Base-by-base conservation (phyloP, 2,888 invertebrate species). In the Troides aeacus region DNA sequence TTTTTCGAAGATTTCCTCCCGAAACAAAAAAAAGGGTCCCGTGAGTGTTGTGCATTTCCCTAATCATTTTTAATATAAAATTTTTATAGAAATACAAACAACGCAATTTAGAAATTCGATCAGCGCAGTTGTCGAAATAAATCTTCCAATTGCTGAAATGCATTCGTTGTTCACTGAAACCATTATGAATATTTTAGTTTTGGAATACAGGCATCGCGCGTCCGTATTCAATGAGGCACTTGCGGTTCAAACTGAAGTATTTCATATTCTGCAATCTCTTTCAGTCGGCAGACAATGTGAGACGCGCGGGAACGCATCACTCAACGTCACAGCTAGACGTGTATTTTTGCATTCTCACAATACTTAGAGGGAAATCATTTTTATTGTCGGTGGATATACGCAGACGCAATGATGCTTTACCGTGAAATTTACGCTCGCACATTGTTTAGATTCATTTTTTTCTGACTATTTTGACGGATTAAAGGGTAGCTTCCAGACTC, bases 241-340 rank as follows among this genome's bases (percentile, higher is more conserved):
- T 81, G 83, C 84, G 84, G 83, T 85, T 86, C 84, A 84, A 80
- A 81, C 84, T 82, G 88, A 87, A 89, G 87, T 87, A 90, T 90
- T 90, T 89, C 89, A 89, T 90, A 89, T 87, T 87, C 85, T 84
- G 87, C 88, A 86, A 87, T 87, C 88, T 88, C 90, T 92, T 91
- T 92, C 85, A 87, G 81, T 69, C 74, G 71, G 76, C 89, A 88
- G 86, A 92, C 92, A 92, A 92, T 90, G 84, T 81, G 80, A 76
- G 74, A 83, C 83, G 84, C 82, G 81, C 77, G 79, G 81, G 83
- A 85, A 86, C 88, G 89, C 89, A 92, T 92, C 91, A 90, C 88
- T 92, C 92, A 90, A 90, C 85, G 91, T 91, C 92, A 89, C 83
- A 76, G 79, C 79, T 83, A 79, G 86, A 86, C 85, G 82, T 82